These are phyloP conservation scores for Spialia ferax DNA, from an alignment of 2,888 invertebrate species.

Conservation along the genomic window DNA sequence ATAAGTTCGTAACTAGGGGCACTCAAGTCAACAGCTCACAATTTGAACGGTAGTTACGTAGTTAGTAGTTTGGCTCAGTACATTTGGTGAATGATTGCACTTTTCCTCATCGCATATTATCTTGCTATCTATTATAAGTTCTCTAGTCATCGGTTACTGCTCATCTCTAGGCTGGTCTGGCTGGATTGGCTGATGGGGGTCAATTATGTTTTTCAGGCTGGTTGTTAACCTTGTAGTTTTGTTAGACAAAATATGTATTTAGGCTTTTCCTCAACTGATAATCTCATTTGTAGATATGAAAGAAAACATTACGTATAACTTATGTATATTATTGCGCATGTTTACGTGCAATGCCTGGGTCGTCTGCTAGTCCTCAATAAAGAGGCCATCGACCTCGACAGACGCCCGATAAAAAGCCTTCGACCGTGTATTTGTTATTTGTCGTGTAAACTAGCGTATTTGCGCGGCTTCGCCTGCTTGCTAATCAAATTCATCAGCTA, in stretches of 20 bases:
- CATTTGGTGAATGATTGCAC: background rate
- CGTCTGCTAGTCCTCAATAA: constrained; percentile 34
- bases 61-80: background rate
- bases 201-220: background rate
- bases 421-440: constrained; percentile 35
- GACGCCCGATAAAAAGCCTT: constrained; percentile 39
- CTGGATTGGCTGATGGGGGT: too few relatives aligned
- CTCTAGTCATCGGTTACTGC: background rate
- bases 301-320: constrained; percentile 6
- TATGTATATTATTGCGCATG: constrained; percentile 9
- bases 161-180: too few relatives aligned
- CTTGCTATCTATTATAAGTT: too few relatives aligned
- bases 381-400: constrained; percentile 29
- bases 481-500: constrained; percentile 10
- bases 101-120: background rate
- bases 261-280: background rate
- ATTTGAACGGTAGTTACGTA: too few relatives aligned
- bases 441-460: constrained; percentile 29
- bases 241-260: background rate
- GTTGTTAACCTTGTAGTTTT: background rate
- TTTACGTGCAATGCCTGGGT: constrained; percentile 22
- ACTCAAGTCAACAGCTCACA: too few relatives aligned
- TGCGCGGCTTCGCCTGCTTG: constrained; percentile 21
- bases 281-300: constrained; percentile 12
- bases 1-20: too few relatives aligned